These are phyloP conservation scores for Pavo muticus DNA, from an alignment of 2,113 vertebrate species.

Conservation along the genomic window DNA sequence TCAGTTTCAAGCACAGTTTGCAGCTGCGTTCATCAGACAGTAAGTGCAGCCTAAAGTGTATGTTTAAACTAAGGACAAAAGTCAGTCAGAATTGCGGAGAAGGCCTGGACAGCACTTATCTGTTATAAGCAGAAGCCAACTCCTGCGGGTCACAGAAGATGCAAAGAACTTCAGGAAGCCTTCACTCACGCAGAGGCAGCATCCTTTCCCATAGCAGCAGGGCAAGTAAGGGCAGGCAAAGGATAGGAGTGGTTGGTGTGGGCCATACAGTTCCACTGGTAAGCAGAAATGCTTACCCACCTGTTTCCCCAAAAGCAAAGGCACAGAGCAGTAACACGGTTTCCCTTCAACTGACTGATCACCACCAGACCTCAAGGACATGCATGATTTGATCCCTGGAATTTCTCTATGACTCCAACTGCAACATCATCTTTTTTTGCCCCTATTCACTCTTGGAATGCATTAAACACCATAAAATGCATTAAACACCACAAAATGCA, in stretches of 20 bases:
- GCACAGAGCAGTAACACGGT: too few species aligned
- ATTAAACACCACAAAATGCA: too few species aligned
- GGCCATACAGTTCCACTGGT: background rate
- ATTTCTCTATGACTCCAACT: background rate
- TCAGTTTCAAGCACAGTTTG: too few species aligned
- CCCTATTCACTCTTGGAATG: background rate
- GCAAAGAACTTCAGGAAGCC: background rate
- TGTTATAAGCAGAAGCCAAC: background rate
- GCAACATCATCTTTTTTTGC: background rate
- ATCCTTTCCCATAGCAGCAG: background rate
- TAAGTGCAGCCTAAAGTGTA: background rate
- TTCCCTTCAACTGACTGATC: background rate
- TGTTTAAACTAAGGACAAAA: background rate
- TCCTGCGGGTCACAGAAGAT: background rate
- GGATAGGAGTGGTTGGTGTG: background rate
- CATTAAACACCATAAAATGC: too few species aligned
- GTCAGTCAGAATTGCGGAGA: background rate
- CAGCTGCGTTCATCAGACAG: background rate
- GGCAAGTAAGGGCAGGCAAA: background rate
- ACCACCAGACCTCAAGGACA: background rate
- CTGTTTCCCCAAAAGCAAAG: too few species aligned
- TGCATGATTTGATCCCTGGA: background rate
- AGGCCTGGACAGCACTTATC: background rate
- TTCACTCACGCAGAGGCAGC: background rate
- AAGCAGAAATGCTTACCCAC: background rate